phyloP scores from a whole-genome alignment of 1,140 invertebrate genomes.

The Eciton burchellii region DNA sequence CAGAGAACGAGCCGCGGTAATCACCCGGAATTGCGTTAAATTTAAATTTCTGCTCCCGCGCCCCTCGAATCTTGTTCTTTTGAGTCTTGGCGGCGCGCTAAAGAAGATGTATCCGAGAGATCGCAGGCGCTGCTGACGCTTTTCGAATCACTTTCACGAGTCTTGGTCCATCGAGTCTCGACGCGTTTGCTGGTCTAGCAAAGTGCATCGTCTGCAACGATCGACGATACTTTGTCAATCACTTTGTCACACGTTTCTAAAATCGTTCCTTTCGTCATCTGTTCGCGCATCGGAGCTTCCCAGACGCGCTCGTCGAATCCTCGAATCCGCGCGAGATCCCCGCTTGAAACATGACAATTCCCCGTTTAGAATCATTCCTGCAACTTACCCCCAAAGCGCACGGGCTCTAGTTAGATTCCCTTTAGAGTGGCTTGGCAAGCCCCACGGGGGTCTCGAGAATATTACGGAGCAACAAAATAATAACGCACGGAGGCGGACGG shows the following conservation, averaged over 20 bases:
- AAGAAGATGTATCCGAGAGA: slow-evolving; percentile 46
- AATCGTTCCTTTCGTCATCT: not conserved
- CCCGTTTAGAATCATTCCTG: slow-evolving; percentile 65
- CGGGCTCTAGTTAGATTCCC: slow-evolving; percentile 70
- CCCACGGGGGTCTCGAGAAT: slow-evolving; percentile 74
- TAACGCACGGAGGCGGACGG: slow-evolving; percentile 64
- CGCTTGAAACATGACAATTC: slow-evolving; percentile 50
- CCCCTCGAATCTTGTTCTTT: slow-evolving; percentile 68
- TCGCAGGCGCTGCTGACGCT: not conserved
- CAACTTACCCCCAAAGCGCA: slow-evolving; percentile 56
- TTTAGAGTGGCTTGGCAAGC: slow-evolving; percentile 77
- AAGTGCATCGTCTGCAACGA: too few relatives aligned
- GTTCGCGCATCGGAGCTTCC: too few relatives aligned
- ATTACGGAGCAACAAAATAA: slow-evolving; percentile 79
- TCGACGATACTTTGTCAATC: too few relatives aligned
- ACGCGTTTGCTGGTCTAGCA: too few relatives aligned
- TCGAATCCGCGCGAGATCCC: not conserved
- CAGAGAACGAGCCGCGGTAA: slow-evolving; percentile 79
- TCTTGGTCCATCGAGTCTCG: not conserved
- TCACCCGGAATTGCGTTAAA: slow-evolving; percentile 85
- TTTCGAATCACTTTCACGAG: not conserved
- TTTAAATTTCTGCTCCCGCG: slow-evolving; percentile 81
- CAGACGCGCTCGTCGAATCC: not conserved
- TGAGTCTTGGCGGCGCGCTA: slow-evolving; percentile 52
- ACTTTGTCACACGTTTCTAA: too few relatives aligned